These are phyloP conservation scores for Thalassophryne amazonica DNA, from an alignment of 2,797 vertebrate genomes.

Conservation along the genomic window DNA sequence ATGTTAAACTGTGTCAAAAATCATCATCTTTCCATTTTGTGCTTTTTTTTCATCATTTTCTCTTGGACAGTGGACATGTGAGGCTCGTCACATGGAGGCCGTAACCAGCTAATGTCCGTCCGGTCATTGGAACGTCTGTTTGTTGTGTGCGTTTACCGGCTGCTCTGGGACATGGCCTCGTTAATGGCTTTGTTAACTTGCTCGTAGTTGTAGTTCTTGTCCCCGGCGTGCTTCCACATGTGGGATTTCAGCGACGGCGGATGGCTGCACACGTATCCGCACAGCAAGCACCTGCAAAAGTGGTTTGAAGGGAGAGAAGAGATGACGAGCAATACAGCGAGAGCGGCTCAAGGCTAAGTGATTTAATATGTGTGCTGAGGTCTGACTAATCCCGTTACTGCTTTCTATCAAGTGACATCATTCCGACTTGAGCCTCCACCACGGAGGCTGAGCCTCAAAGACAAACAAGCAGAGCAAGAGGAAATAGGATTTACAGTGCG, in stretches of 20 bases:
- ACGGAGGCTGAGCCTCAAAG: slow-evolving; percentile 15
- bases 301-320: not conserved
- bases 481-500: slow-evolving; percentile 30
- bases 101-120: no score
- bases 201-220: slow-evolving; percentile 99
- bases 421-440: slow-evolving; percentile 25
- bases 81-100: no score
- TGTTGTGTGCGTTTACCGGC: slow-evolving; percentile 84
- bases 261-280: slow-evolving; percentile 97
- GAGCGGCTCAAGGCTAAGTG: slow-evolving; percentile 28
- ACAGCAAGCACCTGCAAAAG: slow-evolving; percentile 91
- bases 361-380: slow-evolving; percentile 35
- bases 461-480: slow-evolving; percentile 1
- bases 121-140: no score
- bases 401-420: slow-evolving; percentile 51
- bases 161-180: slow-evolving; percentile 93
- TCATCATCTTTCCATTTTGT: no score
- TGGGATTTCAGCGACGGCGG: slow-evolving; percentile 97
- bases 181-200: slow-evolving; percentile 98
- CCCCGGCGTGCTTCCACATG: slow-evolving; percentile 99
- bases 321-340: not conserved
- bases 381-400: slow-evolving; percentile 41
- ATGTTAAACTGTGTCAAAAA: no score
- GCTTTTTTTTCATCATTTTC: no score
- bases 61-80: no score